Evolutionary conservation across 2,113 vertebrate genomes (phyloP), one percentile per base, ranked within the genome.

Genomic region (Oryzias javanicus): DNA sequence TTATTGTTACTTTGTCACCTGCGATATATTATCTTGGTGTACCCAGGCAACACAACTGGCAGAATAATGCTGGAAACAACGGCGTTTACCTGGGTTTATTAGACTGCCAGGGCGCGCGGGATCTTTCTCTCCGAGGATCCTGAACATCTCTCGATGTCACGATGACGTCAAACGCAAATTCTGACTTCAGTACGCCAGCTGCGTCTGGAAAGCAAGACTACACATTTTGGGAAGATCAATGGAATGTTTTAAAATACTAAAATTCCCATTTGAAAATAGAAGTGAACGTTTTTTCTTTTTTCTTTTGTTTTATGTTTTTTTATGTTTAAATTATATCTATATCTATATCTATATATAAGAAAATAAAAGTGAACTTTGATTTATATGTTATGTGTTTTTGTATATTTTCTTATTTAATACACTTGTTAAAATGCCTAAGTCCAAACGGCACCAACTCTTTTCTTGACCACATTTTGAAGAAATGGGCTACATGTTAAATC

Each of bases 121-220:
- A 88, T 89, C 88, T 91, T 89, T 89, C 89, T 91, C 87, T 91
- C 90, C 89, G 88, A 90, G 84, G 88, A 92, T 91, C 91, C 86
- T 91, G 90, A 92, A 91, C 90, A 91, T 86, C 88, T 91, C 88
- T 90, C 84, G 90, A 85, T 80, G 85, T 85, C 76, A 47, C 46
- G 68, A 14, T 92, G 88, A 91, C 91, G 91, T 91, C 86, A 92
- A 71, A 42, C 91, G 91, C 83, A 81, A 62, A 65, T 70, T 69
- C 76, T 79, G 66, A 70, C 77, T 79, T 16, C 57, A 65, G 58
- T 45, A 89, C 91, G 87, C 88, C 79, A 77, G 58, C 62, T 45
- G 46, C 54, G 72, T 53, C 68, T 62, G 47, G 74, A 54, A 13
- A 22, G 22, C 22, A 22, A 45, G 35, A 20, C 57, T 20, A 14